phyloP scores from a whole-genome alignment of 2,888 invertebrate species.

The Leptinotarsa peninsularis region DNA sequence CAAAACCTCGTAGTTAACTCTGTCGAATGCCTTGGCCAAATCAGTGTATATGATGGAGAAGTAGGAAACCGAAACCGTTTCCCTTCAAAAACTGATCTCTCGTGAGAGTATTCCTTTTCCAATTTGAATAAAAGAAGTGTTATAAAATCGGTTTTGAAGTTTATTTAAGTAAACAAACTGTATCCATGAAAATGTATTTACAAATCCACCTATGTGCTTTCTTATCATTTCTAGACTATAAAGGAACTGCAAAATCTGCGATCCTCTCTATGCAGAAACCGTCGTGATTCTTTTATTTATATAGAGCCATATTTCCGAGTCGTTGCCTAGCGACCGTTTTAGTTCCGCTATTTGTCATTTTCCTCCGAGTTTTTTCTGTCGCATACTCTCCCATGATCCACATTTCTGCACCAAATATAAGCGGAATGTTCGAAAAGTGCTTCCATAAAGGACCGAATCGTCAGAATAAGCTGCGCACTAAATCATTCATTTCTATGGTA shows the following conservation, averaged over 20 bases:
- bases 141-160: no score
- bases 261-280: conserved; percentile 58
- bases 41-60: no score
- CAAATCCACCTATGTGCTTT: no score
- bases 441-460: conserved; percentile 37
- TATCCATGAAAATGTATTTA: no score
- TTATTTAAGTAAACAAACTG: no score
- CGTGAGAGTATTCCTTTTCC: no score
- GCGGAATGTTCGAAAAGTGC: conserved; percentile 51
- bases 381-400: conserved; percentile 59
- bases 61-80: no score
- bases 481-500: conserved; percentile 47
- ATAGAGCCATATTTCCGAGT: conserved; percentile 63
- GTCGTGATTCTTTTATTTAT: conserved; percentile 61
- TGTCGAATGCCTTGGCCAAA: no score
- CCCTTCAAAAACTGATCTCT: no score
- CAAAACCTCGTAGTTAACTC: no score
- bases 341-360: conserved; percentile 64
- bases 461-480: conserved; percentile 52
- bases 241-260: conserved; percentile 45
- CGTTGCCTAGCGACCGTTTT: conserved; percentile 61
- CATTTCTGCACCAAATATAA: conserved; percentile 56
- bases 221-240: no score
- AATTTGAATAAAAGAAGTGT: no score
- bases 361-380: conserved; percentile 59